phyloP scores from a whole-genome alignment of 2,113 vertebrate species.

The Psilopsiagon aurifrons region DNA sequence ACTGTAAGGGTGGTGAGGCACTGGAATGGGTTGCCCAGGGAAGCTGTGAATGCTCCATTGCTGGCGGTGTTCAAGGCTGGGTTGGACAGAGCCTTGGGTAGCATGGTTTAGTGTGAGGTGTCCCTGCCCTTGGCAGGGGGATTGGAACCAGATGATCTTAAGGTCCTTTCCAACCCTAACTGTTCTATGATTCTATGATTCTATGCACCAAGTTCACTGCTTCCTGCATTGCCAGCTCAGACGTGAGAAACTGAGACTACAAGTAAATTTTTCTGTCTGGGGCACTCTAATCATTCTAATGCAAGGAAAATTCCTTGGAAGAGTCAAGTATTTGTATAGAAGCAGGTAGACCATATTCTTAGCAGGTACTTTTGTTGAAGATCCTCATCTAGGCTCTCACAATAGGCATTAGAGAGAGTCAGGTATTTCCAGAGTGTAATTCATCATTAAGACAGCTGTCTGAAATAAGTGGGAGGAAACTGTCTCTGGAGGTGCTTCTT shows the following conservation, averaged over 20 bases:
- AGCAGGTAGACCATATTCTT: neutral
- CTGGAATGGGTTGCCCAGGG: too few relatives aligned
- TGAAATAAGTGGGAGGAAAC: constrained; percentile 13
- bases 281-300: neutral
- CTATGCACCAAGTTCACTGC: neutral
- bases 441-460: constrained; percentile 12
- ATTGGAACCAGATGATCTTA: too few relatives aligned
- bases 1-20: too few relatives aligned
- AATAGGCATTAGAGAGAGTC: neutral
- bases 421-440: constrained; percentile 9
- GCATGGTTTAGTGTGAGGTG: too few relatives aligned
- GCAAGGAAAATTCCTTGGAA: neutral
- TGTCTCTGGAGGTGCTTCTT: neutral
- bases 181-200: too few relatives aligned
- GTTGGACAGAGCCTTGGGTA: too few relatives aligned
- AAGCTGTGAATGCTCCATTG: too few relatives aligned
- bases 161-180: too few relatives aligned
- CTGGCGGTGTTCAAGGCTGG: too few relatives aligned
- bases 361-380: neutral
- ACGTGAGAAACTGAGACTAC: neutral
- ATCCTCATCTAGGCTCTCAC: neutral
- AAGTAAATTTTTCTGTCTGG: neutral
- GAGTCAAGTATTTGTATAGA: neutral
- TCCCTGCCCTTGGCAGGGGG: too few relatives aligned
- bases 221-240: neutral